Conservation (phyloP, 1,140 invertebrate genomes). For the Melanaphis sacchari region DNA sequence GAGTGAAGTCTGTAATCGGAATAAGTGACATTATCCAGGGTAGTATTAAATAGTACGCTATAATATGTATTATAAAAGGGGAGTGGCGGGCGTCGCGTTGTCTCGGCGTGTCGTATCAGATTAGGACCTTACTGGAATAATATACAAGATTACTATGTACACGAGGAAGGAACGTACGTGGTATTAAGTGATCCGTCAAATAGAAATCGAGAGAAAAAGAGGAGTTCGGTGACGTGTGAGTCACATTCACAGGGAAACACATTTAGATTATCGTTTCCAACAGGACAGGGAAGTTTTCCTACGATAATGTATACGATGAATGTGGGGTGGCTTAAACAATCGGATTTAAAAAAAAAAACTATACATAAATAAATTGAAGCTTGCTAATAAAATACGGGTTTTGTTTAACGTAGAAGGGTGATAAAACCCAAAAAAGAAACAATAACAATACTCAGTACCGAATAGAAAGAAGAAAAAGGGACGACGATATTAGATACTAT, state of each 20-base stretch:
- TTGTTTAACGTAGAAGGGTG: neutral
- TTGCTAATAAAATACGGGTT: slow-evolving; percentile 39
- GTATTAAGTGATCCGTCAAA: slow-evolving; percentile 58
- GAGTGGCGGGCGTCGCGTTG: slow-evolving; percentile 20
- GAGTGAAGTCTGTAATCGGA: slow-evolving; percentile 3
- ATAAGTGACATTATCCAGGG: slow-evolving; percentile 13
- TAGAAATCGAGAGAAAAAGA: slow-evolving; percentile 58
- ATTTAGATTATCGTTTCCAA: slow-evolving; percentile 46
- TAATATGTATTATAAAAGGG: slow-evolving; percentile 44
- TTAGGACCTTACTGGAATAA: slow-evolving; percentile 30
- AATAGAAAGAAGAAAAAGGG: neutral
- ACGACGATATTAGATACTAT: neutral
- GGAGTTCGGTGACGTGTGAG: slow-evolving; percentile 43
- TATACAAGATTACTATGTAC: slow-evolving; percentile 52
- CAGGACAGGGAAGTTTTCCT: neutral
- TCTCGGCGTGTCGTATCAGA: slow-evolving; percentile 36
- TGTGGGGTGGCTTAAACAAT: slow-evolving; percentile 45
- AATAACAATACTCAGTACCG: neutral
- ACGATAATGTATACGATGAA: neutral
- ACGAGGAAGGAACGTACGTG: slow-evolving; percentile 36
- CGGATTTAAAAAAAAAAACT: slow-evolving; percentile 6
- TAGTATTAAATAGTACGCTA: slow-evolving; percentile 45
- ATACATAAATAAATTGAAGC: neutral
- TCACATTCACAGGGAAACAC: slow-evolving; percentile 16
- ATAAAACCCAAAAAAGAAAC: neutral